A percentile compares a stretch with the other conserved stretches of the same genome.
Evolutionary conservation across 2,113 vertebrate genomes (phyloP).

Genomic region (Ochotona curzoniae): DNA sequence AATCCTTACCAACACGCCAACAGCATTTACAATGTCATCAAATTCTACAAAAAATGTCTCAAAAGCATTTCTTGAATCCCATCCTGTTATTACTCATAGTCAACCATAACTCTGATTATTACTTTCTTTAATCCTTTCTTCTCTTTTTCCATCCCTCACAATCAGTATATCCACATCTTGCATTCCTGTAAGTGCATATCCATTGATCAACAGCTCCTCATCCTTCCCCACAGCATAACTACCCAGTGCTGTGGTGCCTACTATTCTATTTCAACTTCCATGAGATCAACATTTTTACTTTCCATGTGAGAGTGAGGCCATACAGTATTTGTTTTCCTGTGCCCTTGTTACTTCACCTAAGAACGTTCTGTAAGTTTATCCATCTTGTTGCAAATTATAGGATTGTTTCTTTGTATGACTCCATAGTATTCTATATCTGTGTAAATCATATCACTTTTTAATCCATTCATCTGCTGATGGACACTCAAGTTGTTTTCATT

Average conservation of each 20-base stretch:
- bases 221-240: background rate
- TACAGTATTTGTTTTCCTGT: background rate
- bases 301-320: background rate
- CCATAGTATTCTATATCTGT: background rate
- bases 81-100: background rate
- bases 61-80: background rate
- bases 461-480: background rate
- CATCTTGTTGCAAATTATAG: background rate
- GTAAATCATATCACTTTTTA: background rate
- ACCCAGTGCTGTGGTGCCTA: background rate
- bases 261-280: background rate
- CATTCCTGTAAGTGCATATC: background rate
- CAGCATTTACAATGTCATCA: background rate
- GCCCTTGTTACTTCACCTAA: background rate
- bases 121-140: background rate
- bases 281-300: background rate
- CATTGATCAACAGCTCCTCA: too few species aligned
- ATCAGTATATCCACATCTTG: background rate
- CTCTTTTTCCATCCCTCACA: too few species aligned
- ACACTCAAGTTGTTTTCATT: background rate
- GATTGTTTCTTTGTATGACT: background rate
- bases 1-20: background rate
- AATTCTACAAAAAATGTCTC: constrained; percentile 22
- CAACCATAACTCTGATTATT: background rate
- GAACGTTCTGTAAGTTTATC: background rate